Evolutionary conservation across 2,797 vertebrate genomes (phyloP).

Genomic region (Clarias pachynema): DNA sequence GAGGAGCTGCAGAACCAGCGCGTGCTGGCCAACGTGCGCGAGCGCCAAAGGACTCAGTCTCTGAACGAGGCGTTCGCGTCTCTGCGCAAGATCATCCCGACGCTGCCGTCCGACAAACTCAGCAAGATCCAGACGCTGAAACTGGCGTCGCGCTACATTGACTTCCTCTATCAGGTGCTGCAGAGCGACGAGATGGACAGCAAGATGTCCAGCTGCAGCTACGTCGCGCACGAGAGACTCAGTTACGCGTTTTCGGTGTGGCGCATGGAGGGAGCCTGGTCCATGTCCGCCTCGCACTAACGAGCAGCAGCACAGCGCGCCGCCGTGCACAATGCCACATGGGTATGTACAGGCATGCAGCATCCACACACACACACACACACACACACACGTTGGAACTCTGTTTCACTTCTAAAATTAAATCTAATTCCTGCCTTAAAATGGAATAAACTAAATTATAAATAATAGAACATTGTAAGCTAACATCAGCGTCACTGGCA

Average conservation of each 20-base stretch:
- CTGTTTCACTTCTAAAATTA: not conserved
- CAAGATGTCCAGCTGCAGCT: constrained; percentile 87
- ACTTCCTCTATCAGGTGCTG: constrained; percentile 83
- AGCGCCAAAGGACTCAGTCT: constrained; percentile 81
- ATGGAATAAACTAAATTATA: no score
- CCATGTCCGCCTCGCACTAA: constrained; percentile 83
- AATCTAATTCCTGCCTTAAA: not conserved
- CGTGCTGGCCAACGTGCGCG: constrained; percentile 81
- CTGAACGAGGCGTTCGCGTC: constrained; percentile 84
- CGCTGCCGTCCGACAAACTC: constrained; percentile 83
- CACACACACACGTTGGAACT: not conserved
- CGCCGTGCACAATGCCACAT: constrained; percentile 64
- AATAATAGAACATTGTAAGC: not conserved
- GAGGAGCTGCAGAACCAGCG: constrained; percentile 85
- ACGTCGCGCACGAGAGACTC: constrained; percentile 84
- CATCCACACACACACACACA: not conserved
- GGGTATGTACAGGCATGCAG: constrained; percentile 67
- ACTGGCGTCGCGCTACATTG: constrained; percentile 83
- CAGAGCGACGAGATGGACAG: constrained; percentile 86
- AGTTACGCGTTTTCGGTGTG: constrained; percentile 86
- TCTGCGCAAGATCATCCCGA: constrained; percentile 83
- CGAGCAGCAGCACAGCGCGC: constrained; percentile 40
- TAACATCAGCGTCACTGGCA: no score
- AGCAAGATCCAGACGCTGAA: constrained; percentile 86
- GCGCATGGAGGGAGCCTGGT: constrained; percentile 86